phyloP scores from a whole-genome alignment of 2,113 vertebrate genomes.

The Actenoides lindsayi region DNA sequence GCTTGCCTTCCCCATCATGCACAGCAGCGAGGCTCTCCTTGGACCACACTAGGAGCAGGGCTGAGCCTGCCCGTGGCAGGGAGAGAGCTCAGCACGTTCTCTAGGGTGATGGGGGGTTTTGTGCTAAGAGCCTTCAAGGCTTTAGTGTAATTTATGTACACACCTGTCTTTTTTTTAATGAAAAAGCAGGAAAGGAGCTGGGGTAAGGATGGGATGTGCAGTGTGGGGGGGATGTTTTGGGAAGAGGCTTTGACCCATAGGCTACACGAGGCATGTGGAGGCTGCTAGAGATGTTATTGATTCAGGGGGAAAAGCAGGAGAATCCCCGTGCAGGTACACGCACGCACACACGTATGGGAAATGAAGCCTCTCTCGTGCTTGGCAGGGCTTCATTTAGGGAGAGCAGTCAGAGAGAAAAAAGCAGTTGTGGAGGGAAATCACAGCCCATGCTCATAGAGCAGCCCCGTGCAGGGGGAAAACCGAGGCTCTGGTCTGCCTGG shows the following conservation, averaged over 20 bases:
- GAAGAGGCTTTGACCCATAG: not conserved
- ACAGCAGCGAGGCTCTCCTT: not conserved
- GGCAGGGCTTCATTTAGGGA: not conserved
- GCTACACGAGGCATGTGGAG: accelerated
- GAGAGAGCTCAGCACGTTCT: not conserved
- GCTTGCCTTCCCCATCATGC: not conserved
- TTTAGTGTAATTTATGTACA: not conserved
- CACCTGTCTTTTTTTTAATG: not conserved
- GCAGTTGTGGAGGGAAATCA: not conserved
- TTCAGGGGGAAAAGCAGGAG: not conserved
- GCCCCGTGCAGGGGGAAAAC: not conserved
- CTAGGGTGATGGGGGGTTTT: not conserved
- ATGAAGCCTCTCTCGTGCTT: not conserved
- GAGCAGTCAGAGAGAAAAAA: not conserved
- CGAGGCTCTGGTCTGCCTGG: not conserved
- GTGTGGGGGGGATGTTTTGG: not conserved
- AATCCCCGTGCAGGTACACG: not conserved
- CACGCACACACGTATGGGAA: not conserved
- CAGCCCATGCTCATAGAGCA: accelerated
- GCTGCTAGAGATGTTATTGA: not conserved
- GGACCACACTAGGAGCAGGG: accelerated
- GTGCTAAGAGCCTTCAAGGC: not conserved
- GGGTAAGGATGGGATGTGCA: not conserved
- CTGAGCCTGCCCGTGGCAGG: not conserved
- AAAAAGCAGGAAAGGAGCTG: not conserved